These are phyloP conservation scores for Crenichthys baileyi DNA, from an alignment of 2,797 vertebrate genomes.

Conservation along the genomic window DNA sequence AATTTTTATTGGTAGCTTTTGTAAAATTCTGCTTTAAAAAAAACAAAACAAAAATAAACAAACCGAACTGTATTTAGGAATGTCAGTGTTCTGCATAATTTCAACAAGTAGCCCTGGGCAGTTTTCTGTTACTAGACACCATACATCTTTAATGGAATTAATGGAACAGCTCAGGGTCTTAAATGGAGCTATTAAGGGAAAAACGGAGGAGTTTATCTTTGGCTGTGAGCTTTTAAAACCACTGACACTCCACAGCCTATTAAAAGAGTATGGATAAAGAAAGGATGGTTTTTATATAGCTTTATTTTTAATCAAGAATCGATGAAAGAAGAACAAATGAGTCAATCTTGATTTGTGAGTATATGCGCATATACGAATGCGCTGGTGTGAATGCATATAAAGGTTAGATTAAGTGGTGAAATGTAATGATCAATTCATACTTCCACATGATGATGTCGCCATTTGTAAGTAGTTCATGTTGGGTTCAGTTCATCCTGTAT, in stretches of 20 bases:
- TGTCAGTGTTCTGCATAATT: neutral
- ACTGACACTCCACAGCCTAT: neutral
- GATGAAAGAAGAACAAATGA: neutral
- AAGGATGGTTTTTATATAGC: neutral
- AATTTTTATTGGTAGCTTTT: neutral
- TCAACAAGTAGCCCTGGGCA: neutral
- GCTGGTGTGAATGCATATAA: neutral
- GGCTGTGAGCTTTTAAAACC: neutral
- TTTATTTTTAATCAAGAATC: neutral
- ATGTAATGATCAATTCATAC: slow-evolving; percentile 54
- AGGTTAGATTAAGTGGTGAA: slow-evolving; percentile 10
- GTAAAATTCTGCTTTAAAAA: neutral
- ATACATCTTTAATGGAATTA: neutral
- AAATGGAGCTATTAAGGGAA: neutral
- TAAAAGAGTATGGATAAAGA: neutral
- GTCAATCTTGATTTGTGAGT: neutral
- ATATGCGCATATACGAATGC: neutral
- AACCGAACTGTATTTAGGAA: neutral
- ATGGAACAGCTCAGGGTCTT: neutral
- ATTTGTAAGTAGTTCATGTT: slow-evolving; percentile 54
- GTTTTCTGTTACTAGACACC: neutral
- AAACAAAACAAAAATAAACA: neutral
- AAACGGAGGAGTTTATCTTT: neutral
- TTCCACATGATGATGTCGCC: slow-evolving; percentile 20
- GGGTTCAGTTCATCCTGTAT: slow-evolving; percentile 9